Conservation (phyloP, 64 coral and sea anemone species). For the Stichodactyla helianthus region DNA sequence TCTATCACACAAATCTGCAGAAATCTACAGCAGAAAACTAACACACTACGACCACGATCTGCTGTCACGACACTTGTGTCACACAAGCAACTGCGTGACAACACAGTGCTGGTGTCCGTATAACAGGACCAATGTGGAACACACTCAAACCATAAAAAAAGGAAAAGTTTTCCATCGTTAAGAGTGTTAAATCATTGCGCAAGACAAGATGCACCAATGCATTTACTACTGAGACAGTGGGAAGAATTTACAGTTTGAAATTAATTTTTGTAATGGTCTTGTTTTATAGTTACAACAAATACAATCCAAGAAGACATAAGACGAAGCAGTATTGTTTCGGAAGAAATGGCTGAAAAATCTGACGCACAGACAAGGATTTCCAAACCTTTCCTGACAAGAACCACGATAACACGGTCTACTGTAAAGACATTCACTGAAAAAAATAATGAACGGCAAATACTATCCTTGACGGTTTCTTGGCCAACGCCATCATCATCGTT, state of each 20-base stretch:
- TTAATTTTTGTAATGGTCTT: not conserved
- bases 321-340: not conserved
- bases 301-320: not conserved
- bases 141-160: not conserved
- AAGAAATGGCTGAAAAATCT: not conserved
- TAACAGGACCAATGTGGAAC: not conserved
- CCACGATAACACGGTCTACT: not conserved
- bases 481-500: not conserved
- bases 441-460: not conserved
- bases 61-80: not conserved
- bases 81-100: not conserved
- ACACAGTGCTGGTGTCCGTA: not conserved
- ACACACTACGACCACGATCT: not conserved
- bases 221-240: no score
- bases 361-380: not conserved
- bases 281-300: not conserved
- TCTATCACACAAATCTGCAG: no score
- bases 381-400: not conserved
- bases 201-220: not conserved
- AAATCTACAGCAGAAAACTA: no score
- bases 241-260: no score
- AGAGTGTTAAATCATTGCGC: no score
- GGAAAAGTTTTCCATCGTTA: no score
- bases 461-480: not conserved
- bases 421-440: not conserved